Percentiles rank a stretch among this genome's conserved stretches.
Evolutionary conservation across 2,888 invertebrate genomes (phyloP).

Genomic region (Stegophylla sp.): DNA sequence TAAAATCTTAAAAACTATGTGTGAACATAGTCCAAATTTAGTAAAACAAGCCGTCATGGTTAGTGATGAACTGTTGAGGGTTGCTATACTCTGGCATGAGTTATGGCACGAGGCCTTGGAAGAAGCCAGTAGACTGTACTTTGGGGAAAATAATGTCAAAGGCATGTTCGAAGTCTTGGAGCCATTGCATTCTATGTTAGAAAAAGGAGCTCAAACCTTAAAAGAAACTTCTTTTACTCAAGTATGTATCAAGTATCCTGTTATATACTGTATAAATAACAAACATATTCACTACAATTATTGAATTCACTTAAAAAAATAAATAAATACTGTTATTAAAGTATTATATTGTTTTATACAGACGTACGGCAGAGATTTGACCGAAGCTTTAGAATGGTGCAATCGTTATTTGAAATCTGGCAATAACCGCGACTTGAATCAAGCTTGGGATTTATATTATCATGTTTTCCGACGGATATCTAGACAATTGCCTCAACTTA

Average conservation of each 20-base stretch:
- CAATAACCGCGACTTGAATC: constrained; percentile 89
- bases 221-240: constrained; percentile 97
- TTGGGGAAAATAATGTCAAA: constrained; percentile 92
- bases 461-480: constrained; percentile 97
- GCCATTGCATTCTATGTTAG: constrained; percentile 92
- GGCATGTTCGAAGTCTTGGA: constrained; percentile 97
- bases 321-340: not conserved
- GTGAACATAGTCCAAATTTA: constrained; percentile 88
- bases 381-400: constrained; percentile 96
- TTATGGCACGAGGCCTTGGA: constrained; percentile 98
- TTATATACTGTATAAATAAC: not conserved
- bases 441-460: constrained; percentile 99
- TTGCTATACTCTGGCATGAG: constrained; percentile 99
- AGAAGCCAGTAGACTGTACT: constrained; percentile 91
- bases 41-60: constrained; percentile 97
- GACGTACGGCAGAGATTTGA: constrained; percentile 92
- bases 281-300: too few species aligned
- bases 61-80: constrained; percentile 93
- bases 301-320: not conserved
- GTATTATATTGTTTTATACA: constrained; percentile 62
- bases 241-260: constrained; percentile 63
- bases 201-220: constrained; percentile 90
- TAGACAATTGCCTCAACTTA: constrained; percentile 89
- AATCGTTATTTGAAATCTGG: constrained; percentile 77
- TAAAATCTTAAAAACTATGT: constrained; percentile 93